A percentile compares a stretch with the other conserved stretches of the same genome.
These are phyloP conservation scores for Epinephelus moara DNA, from an alignment of 2,113 vertebrate genomes.

Conservation along the genomic window DNA sequence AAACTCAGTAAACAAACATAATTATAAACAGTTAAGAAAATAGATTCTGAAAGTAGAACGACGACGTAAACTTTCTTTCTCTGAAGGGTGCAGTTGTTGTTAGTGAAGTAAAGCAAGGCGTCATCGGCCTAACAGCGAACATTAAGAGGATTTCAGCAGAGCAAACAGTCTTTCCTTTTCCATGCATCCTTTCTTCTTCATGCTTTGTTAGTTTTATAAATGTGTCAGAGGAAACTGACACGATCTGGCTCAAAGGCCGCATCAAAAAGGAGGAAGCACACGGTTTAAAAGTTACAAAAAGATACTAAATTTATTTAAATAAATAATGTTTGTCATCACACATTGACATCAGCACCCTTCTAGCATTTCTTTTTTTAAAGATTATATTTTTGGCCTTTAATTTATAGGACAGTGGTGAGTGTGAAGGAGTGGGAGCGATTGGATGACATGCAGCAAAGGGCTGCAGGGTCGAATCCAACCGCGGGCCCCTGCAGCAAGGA, in stretches of 20 bases:
- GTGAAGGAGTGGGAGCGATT: no score
- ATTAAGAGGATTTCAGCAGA: neutral
- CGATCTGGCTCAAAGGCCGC: no score
- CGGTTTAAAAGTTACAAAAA: no score
- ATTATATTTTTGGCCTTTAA: no score
- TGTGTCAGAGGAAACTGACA: neutral
- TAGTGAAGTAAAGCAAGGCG: neutral
- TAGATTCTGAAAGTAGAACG: neutral
- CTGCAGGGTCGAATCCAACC: no score
- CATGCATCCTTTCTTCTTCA: neutral
- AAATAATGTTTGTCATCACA: neutral
- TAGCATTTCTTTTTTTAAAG: neutral
- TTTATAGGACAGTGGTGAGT: no score
- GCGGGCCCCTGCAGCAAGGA: no score
- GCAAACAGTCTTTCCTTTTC: neutral
- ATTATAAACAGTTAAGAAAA: no score
- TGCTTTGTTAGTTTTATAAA: conserved; percentile 16
- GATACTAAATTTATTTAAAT: no score
- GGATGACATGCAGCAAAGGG: no score
- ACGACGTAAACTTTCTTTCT: neutral
- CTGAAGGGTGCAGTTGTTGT: neutral
- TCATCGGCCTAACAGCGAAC: neutral
- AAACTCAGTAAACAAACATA: neutral
- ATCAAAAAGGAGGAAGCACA: no score
- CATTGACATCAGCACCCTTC: neutral